These are phyloP conservation scores for Cremastinae sp. DNA, from an alignment of 2,888 invertebrate genomes.

Conservation along the genomic window DNA sequence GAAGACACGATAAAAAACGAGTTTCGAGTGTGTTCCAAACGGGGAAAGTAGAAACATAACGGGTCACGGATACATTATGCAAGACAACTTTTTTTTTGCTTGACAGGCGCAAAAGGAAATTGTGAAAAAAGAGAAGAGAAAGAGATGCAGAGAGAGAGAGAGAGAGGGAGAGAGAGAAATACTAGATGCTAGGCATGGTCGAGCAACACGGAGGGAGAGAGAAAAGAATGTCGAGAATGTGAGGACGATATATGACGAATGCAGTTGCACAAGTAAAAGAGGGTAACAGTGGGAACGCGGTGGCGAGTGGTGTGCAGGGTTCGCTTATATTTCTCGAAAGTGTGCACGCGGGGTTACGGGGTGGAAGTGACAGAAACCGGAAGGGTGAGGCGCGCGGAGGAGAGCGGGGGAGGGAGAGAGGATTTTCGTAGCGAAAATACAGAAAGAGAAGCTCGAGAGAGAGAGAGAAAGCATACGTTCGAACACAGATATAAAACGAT, in stretches of 20 bases:
- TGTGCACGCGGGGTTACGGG: conserved; percentile 33
- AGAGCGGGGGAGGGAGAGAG: conserved; percentile 29
- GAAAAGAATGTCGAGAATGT: conserved; percentile 38
- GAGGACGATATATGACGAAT: conserved; percentile 21
- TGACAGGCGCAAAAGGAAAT: too few relatives aligned
- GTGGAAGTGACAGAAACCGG: conserved; percentile 55
- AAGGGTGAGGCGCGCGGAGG: conserved; percentile 46
- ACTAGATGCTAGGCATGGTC: conserved; percentile 46
- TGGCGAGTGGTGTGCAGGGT: conserved; percentile 49
- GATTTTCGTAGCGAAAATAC: too few relatives aligned
- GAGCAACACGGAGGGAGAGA: conserved; percentile 19
- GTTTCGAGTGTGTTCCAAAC: too few relatives aligned
- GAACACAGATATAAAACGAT: conserved; percentile 15
- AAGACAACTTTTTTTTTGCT: too few relatives aligned
- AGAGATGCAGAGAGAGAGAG: background rate
- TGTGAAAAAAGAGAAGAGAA: conserved; percentile 5
- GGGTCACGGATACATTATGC: too few relatives aligned
- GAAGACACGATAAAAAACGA: too few relatives aligned
- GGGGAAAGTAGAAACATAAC: too few relatives aligned
- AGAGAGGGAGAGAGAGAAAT: conserved; percentile 4
- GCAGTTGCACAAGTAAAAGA: conserved; percentile 29
- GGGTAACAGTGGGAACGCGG: conserved; percentile 42
- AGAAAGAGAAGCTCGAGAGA: conserved; percentile 3
- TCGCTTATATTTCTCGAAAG: conserved; percentile 42
- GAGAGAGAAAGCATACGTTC: conserved; percentile 32